phyloP scores from a whole-genome alignment of 2,888 invertebrate genomes.

The Falcaria lacertinaria region DNA sequence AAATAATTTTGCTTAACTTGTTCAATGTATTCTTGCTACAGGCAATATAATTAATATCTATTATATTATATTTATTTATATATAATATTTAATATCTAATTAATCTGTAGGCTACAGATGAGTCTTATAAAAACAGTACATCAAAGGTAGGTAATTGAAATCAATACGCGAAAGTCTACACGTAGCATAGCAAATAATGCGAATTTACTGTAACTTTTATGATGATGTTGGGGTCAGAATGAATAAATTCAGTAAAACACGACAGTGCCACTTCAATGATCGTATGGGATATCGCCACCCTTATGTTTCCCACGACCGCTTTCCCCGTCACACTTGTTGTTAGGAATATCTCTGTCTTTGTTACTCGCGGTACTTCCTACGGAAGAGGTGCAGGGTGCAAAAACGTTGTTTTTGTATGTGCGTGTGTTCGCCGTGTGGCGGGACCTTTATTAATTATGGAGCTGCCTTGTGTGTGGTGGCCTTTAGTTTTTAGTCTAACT shows the following conservation, averaged over 20 bases:
- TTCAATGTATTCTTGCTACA: too few species aligned
- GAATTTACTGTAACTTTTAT: neutral
- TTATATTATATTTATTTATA: too few species aligned
- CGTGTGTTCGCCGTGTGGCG: slow-evolving; percentile 69
- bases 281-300: slow-evolving; percentile 77
- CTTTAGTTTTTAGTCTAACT: slow-evolving; percentile 10
- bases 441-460: slow-evolving; percentile 20
- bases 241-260: slow-evolving; percentile 41
- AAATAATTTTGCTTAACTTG: too few species aligned
- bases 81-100: too few species aligned
- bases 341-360: slow-evolving; percentile 21
- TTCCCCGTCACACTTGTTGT: slow-evolving; percentile 38
- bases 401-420: slow-evolving; percentile 61
- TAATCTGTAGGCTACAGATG: too few species aligned
- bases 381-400: slow-evolving; percentile 68
- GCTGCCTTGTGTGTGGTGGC: slow-evolving; percentile 16
- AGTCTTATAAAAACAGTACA: too few species aligned
- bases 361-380: slow-evolving; percentile 61
- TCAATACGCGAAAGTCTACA: too few species aligned
- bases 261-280: slow-evolving; percentile 60
- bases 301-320: slow-evolving; percentile 68
- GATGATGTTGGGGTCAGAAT: slow-evolving; percentile 23
- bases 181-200: neutral
- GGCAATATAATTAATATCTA: too few species aligned
- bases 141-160: too few species aligned